Base-by-base conservation (phyloP, 2,888 invertebrate genomes). In the Amblyjoppa fuscipennis region DNA sequence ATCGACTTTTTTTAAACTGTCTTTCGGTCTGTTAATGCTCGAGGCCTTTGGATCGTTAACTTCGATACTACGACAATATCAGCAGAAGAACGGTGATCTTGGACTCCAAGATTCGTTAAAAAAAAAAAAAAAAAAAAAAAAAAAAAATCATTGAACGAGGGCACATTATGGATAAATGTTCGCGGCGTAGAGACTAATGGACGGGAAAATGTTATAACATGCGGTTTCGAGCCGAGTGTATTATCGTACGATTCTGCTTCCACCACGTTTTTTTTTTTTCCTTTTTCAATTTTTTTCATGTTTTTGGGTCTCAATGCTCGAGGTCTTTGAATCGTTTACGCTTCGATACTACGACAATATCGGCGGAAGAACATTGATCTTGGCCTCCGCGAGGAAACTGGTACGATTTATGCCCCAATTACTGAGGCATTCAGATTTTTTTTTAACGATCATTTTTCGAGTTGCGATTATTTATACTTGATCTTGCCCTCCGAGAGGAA, bases 341-440 rank as follows among this genome's bases (percentile, higher is more conserved):
- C 41, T 69, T 51, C 16, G n/a, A 13, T 70, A 16, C 28, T 73
- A 31, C 11, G 68, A 51, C 69, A 73, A 79, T 74, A 49, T 78
- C 61, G 49, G 53, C 11, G 59, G 28, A 71, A 41, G 69, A 83
- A 66, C 81, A 78, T 78, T 85, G 85, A 85, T 75, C 85, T 85
- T 85, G 85, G 74, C 81, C 81, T 81, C 51, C 61, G 51, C 5
- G 16, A 11, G 49, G 61, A 81, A 68, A 74, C 73, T 78, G 38
- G 28, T 45, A 38, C 28, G 11, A 5, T 34, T 64, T 45, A 49
- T 71, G 45, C 31, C 49, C 68, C 49, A 20, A 59, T 77, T 28
- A 31, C 25, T 6, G 5, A 77, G 49, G 61, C 38, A 34, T 74
- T 61, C 16, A 3, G 6, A 16, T 53, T 53, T 49, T 74, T 38